phyloP scores from a whole-genome alignment of 2,113 vertebrate species.

The Cepphus grylle region DNA sequence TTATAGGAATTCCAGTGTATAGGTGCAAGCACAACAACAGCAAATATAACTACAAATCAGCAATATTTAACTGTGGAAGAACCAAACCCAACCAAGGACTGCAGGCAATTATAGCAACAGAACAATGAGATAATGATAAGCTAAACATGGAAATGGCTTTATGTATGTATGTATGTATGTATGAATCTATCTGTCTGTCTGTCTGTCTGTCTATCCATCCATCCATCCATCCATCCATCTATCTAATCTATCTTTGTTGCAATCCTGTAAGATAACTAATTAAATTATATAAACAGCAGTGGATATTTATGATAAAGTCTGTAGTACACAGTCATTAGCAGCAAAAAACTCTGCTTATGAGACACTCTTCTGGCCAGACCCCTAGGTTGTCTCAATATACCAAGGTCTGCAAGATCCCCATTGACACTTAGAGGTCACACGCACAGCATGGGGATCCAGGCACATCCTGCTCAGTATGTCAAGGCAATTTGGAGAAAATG shows the following conservation, averaged over 20 bases:
- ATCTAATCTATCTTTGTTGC: neutral
- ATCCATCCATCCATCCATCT: too few relatives aligned
- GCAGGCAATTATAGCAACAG: neutral
- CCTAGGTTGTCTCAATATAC: neutral
- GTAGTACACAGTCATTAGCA: neutral
- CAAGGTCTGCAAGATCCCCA: neutral
- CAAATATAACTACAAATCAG: neutral
- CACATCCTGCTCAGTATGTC: neutral
- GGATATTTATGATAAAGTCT: neutral
- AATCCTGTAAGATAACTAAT: neutral
- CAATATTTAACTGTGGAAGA: neutral
- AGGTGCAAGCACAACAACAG: neutral
- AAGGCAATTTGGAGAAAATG: neutral
- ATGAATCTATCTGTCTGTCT: neutral
- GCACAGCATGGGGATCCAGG: neutral
- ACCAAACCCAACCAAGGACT: neutral
- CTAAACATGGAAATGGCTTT: neutral
- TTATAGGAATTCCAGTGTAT: neutral
- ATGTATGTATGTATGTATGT: neutral
- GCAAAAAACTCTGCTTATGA: neutral
- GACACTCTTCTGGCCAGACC: neutral
- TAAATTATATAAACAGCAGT: neutral
- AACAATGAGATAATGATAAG: neutral
- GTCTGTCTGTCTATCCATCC: neutral
- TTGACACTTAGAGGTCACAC: neutral